Evolutionary conservation across 2,888 invertebrate species (phyloP).

Genomic region (Pomacea canaliculata): DNA sequence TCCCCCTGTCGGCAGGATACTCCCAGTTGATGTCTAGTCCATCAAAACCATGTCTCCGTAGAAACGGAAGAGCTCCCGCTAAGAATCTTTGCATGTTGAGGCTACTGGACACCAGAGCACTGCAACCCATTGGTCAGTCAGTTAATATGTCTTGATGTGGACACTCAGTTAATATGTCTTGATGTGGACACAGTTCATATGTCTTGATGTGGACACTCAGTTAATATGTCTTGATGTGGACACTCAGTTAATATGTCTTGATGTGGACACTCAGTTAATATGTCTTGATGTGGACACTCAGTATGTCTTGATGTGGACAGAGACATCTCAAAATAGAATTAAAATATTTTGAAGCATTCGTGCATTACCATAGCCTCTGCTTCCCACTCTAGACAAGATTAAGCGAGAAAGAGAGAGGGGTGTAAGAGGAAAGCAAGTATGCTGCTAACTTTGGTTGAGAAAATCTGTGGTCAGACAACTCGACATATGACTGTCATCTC

Average conservation of each 20-base stretch:
- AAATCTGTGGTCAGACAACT: too few relatives aligned
- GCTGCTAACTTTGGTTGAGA: too few relatives aligned
- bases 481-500: too few relatives aligned
- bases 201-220: too few relatives aligned
- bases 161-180: too few relatives aligned
- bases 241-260: background rate
- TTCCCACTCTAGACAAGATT: too few relatives aligned
- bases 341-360: too few relatives aligned
- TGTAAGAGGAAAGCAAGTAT: too few relatives aligned
- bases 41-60: conserved; percentile 24
- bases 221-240: background rate
- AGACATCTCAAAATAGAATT: too few relatives aligned
- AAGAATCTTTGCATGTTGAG: conserved; percentile 23
- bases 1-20: conserved; percentile 25
- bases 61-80: conserved; percentile 17
- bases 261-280: background rate
- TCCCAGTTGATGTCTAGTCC: conserved; percentile 35
- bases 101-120: background rate
- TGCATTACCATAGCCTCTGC: too few relatives aligned
- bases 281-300: background rate
- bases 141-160: background rate
- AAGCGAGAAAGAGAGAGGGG: too few relatives aligned
- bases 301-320: background rate
- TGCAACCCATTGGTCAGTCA: background rate
- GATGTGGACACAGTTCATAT: too few relatives aligned